Evolutionary conservation across 2,888 invertebrate species (phyloP), one percentile per base, ranked within the genome.

Genomic region (Rhynchonema sp.): DNA sequence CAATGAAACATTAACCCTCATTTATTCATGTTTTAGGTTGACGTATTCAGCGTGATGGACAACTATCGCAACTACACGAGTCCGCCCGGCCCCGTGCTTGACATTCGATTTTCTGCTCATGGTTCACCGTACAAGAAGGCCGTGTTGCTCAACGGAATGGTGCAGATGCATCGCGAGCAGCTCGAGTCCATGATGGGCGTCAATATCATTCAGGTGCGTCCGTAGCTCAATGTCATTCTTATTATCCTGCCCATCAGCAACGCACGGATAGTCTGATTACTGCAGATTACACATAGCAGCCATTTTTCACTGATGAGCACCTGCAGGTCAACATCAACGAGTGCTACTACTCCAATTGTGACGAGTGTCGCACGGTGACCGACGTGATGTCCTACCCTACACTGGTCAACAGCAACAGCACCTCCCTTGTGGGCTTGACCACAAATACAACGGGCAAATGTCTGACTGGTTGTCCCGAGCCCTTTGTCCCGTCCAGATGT

Each of bases 341-440:
- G 69, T 72, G 72, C 67, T 68, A 69, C 59, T 66, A 67, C 61
- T 71, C 71, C 1, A 62, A 62, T 6, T 72, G 72, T 62, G 72
- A 71, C 59, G 68, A 68, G 26, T 56, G 56, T 26, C 17, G 25
- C 2, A 56, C 56, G 13, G 2, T 20, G 54, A 3, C 26, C 6
- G 9, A 28, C 26, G 53, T 23, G 22, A 28, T 25, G 46, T 3
- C 9, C 82, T 23, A 80, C 81, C 1, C 87, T 88, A 0, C 55
- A 69, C 86, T 94, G 83, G 91, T 98, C 1, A 92, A 94, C 76
- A 87, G 96, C 23, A 99, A 98, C 73, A 87, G 87, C 75, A 96
- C 96, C 0, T 86, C 94, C 0, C 79, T 98, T 63, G 92, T 98
- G 38, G 96, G 96, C 20, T 90, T 98, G 0, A 81, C 91, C 60